phyloP scores from a whole-genome alignment of 1,140 invertebrate genomes.

The Drosophila saltans region DNA sequence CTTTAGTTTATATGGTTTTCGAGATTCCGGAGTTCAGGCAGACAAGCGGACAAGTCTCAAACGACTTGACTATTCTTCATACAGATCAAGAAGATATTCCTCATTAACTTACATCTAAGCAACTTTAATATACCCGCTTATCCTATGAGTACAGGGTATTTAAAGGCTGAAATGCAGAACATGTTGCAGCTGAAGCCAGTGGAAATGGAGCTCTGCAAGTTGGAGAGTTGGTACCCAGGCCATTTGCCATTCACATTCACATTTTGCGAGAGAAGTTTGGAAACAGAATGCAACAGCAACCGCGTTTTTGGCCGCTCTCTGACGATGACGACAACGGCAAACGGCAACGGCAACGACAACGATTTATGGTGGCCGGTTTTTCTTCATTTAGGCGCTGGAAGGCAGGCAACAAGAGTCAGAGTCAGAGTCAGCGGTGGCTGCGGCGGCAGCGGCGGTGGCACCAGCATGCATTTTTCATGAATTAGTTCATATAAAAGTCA shows the following conservation, averaged over 20 bases:
- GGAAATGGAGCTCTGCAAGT: background rate
- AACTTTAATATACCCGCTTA: no score
- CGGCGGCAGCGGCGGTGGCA: background rate
- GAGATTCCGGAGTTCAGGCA: no score
- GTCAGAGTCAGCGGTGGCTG: constrained; percentile 24
- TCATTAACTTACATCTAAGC: no score
- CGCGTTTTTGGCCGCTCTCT: constrained; percentile 22
- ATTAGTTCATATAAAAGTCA: constrained; percentile 82
- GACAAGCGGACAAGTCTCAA: no score
- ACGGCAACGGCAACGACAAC: constrained; percentile 48
- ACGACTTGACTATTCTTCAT: no score
- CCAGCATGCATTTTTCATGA: constrained; percentile 76
- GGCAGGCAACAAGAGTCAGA: constrained; percentile 23
- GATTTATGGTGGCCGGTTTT: constrained; percentile 77
- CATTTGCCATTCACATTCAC: constrained; percentile 67
- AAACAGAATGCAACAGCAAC: constrained; percentile 17
- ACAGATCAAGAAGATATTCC: no score
- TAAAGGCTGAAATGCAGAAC: constrained; percentile 31
- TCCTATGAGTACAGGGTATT: no score
- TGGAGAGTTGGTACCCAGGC: constrained; percentile 27
- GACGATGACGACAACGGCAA: constrained; percentile 35
- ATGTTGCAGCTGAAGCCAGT: constrained; percentile 14
- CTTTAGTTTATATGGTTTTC: no score
- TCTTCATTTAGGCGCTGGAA: constrained; percentile 65
- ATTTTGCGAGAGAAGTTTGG: constrained; percentile 10